These are phyloP conservation scores for Drosophila atripex DNA, from an alignment of 2,888 invertebrate genomes.

Conservation along the genomic window DNA sequence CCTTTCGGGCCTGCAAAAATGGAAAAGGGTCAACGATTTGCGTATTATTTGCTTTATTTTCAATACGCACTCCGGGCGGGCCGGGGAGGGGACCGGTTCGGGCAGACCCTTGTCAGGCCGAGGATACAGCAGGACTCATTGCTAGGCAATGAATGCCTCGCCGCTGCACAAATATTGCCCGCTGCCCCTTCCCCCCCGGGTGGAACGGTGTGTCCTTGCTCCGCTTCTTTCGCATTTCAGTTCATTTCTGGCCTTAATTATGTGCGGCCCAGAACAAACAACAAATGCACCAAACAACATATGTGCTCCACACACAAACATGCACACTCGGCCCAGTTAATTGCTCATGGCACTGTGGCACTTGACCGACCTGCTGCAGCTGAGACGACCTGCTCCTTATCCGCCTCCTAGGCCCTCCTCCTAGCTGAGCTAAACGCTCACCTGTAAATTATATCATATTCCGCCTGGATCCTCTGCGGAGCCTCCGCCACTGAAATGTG, in stretches of 20 bases:
- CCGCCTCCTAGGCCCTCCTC: conserved; percentile 22
- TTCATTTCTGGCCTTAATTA: conserved; percentile 73
- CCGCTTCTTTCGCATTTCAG: conserved; percentile 69
- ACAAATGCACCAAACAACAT: conserved; percentile 50
- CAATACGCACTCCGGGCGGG: conserved; percentile 45
- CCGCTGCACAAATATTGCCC: conserved; percentile 49
- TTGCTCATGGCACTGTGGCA: conserved; percentile 70
- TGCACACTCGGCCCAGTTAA: conserved; percentile 59
- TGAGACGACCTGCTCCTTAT: conserved; percentile 22
- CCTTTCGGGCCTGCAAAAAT: conserved; percentile 55
- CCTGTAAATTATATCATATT: conserved; percentile 45
- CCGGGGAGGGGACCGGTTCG: conserved; percentile 4
- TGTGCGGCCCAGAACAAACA: conserved; percentile 70
- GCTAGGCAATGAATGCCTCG: conserved; percentile 44
- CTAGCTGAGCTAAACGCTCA: conserved; percentile 45
- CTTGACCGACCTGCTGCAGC: conserved; percentile 71
- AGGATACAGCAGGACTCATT: conserved; percentile 28
- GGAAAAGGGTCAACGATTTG: conserved; percentile 66
- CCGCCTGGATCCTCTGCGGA: conserved; percentile 10
- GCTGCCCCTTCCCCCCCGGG: conserved; percentile 4
- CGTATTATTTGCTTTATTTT: conserved; percentile 71
- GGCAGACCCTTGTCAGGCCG: neutral
- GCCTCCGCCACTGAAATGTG: conserved; percentile 22
- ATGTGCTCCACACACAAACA: conserved; percentile 54
- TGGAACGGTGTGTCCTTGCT: conserved; percentile 64